Evolutionary conservation across 2,888 invertebrate species (phyloP), one percentile per base, ranked within the genome.

Genomic region (Dynastes tityus): DNA sequence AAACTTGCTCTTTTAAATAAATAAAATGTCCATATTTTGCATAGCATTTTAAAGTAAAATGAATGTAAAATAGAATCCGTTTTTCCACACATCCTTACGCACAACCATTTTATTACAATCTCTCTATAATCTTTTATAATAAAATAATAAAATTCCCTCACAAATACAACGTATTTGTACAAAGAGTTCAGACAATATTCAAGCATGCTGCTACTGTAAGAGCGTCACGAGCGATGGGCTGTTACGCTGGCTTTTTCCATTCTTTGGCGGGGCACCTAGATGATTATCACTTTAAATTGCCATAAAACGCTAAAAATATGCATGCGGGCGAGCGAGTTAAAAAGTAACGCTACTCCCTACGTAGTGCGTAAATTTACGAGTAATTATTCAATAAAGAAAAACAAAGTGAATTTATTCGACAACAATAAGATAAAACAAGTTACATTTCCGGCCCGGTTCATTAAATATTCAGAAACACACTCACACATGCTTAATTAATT

Each of bases 381-480:
- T 63, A 74, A 74, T 74, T 74, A 74, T 74, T 61, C 73, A 74
- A 74, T 74, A 74, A 74, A 61, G 73, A 61, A 61, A 63, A 61
- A 74, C 73, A 74, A 71, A 61, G 61, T 74, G 58, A 73, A 73
- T 73, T 73, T 73, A 73, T 73, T 73, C 73, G 13, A 74, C 61
- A 63, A 74, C 45, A 61, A 61, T 74, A 45, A 74, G 73, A 61
- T 63, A 74, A 74, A 74, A 63, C 40, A 74, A 74, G 45, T 63
- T 74, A 74, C 61, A 63, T 74, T 74, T 74, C 73, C 73, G 61
- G 73, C 22, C 73, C 13, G 0, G 45, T 61, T 61, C 29, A 74
- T 74, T 22, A 61, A n/a, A 61, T 27, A 29, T 61, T 74, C 45
- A 74, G 63, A 68, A 68, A 22, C 27, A 13, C 8, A 51, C 51